Evolutionary conservation across 2,888 invertebrate species (phyloP).

Genomic region (Nipponacmea schrenckii): DNA sequence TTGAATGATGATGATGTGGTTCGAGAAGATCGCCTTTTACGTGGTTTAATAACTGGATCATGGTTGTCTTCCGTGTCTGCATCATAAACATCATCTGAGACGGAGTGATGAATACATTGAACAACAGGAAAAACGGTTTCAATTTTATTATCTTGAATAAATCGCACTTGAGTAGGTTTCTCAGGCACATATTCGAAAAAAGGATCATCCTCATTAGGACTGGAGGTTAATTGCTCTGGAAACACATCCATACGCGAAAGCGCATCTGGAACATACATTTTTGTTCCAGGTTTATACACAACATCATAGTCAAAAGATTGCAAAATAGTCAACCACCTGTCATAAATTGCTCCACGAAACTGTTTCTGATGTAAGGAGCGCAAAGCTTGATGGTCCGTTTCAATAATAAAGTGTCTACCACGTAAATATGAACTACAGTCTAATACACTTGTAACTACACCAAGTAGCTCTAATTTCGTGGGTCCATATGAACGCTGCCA

Average conservation of each 20-base stretch:
- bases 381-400: too few relatives aligned
- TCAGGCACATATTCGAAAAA: slow-evolving; percentile 17
- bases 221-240: slow-evolving; percentile 10
- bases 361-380: slow-evolving; percentile 19
- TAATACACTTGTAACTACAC: too few relatives aligned
- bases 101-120: neutral
- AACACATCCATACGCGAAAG: neutral
- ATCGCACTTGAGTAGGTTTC: slow-evolving; percentile 1
- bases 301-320: slow-evolving; percentile 9
- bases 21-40: neutral
- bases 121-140: neutral
- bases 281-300: slow-evolving; percentile 10
- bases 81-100: neutral
- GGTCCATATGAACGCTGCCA: slow-evolving; percentile 18
- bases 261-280: slow-evolving; percentile 10
- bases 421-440: too few relatives aligned
- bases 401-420: too few relatives aligned
- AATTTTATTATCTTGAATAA: slow-evolving; percentile 10
- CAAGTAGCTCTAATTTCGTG: slow-evolving; percentile 22
- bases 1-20: neutral
- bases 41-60: neutral
- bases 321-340: slow-evolving; percentile 14
- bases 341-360: slow-evolving; percentile 20
- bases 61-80: neutral
- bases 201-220: slow-evolving; percentile 18